phyloP scores from a whole-genome alignment of 2,797 vertebrate genomes.

The Coracias cyanogaster region DNA sequence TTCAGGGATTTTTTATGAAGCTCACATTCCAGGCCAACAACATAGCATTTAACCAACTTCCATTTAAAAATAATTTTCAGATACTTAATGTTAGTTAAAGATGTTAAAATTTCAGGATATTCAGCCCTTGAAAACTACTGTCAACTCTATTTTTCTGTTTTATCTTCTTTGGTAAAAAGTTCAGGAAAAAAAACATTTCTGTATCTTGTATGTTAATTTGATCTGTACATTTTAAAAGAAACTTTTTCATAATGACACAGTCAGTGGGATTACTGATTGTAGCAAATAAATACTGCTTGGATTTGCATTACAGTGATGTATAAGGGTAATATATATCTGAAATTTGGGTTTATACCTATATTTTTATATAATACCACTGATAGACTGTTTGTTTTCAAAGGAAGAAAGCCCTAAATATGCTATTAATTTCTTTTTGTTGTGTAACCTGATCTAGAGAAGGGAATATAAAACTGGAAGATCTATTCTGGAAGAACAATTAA shows the following conservation, averaged over 20 bases:
- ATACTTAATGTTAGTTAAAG: background rate
- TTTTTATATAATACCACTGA: background rate
- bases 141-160: conserved; percentile 6
- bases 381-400: background rate
- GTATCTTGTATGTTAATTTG: background rate
- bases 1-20: background rate
- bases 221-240: conserved; percentile 16
- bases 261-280: background rate
- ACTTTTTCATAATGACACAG: conserved; percentile 5
- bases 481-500: background rate
- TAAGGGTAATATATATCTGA: background rate
- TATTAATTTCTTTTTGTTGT: background rate
- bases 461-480: background rate
- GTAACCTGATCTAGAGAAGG: background rate
- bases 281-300: background rate
- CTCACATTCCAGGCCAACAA: conserved; percentile 5
- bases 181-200: background rate
- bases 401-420: background rate
- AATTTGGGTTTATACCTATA: background rate
- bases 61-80: conserved; percentile 19
- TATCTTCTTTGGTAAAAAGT: background rate
- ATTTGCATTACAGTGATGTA: background rate
- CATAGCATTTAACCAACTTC: background rate
- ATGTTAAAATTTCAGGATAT: background rate
- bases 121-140: conserved; percentile 20